Evolutionary conservation across 2,113 vertebrate genomes (phyloP).

Genomic region (Aptenodytes patagonicus): DNA sequence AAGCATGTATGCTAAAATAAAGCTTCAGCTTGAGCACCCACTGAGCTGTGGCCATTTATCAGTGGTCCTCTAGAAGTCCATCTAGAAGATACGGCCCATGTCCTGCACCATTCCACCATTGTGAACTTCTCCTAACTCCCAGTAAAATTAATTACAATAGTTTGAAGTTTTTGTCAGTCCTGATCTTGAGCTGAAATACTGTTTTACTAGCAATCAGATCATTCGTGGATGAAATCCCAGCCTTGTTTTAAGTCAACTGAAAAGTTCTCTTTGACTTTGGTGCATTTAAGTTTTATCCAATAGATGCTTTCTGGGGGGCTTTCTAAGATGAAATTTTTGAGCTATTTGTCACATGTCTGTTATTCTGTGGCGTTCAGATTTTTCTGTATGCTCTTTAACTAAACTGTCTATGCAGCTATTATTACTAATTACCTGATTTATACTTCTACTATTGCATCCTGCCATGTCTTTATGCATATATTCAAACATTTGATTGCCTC

Average conservation of each 20-base stretch:
- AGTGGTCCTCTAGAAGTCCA: not conserved
- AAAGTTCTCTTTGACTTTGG: not conserved
- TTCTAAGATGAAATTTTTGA: not conserved
- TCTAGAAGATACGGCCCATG: not conserved
- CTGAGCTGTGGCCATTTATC: not conserved
- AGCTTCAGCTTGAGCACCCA: not conserved
- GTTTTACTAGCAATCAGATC: not conserved
- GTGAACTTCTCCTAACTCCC: not conserved
- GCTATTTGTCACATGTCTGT: not conserved
- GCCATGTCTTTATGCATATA: not conserved
- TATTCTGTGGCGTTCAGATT: not conserved
- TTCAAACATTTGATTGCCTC: conserved; percentile 4
- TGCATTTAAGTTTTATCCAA: not conserved
- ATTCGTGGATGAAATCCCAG: not conserved
- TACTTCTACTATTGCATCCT: not conserved
- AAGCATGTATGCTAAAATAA: not conserved
- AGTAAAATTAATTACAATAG: not conserved
- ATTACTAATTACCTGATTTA: not conserved
- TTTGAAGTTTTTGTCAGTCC: not conserved
- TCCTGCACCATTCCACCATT: not conserved
- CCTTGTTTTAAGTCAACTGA: not conserved
- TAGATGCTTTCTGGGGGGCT: not conserved
- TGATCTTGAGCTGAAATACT: not conserved
- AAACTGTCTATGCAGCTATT: not conserved
- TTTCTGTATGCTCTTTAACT: not conserved